These are phyloP conservation scores for Nettapus auritus DNA, from an alignment of 2,113 vertebrate genomes.

Conservation along the genomic window DNA sequence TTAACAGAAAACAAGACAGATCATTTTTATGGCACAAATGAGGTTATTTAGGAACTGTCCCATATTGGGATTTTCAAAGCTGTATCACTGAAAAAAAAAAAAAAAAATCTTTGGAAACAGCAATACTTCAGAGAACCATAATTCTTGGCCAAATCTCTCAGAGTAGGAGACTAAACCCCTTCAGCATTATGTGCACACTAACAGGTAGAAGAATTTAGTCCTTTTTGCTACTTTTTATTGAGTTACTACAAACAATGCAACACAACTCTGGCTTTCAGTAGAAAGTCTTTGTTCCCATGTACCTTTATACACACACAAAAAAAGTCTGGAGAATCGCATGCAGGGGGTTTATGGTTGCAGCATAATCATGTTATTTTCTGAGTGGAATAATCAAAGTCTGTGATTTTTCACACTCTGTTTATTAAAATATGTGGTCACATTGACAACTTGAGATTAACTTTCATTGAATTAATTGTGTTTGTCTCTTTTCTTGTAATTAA, in stretches of 20 bases:
- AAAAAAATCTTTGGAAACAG: not conserved
- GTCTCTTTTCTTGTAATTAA: not conserved
- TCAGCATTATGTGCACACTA: not conserved
- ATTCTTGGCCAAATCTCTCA: not conserved
- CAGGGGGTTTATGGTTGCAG: not conserved
- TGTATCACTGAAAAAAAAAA: not conserved
- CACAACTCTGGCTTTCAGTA: not conserved
- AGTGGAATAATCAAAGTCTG: not conserved
- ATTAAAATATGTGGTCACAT: not conserved
- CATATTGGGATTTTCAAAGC: not conserved
- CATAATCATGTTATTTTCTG: not conserved
- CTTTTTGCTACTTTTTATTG: not conserved
- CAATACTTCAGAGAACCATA: not conserved
- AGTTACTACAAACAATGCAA: not conserved
- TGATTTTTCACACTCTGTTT: not conserved
- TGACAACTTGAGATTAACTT: not conserved
- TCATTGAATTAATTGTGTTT: not conserved
- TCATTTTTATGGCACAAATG: not conserved
- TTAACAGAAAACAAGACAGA: not conserved
- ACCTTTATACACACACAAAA: not conserved
- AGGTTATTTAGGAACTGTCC: not conserved
- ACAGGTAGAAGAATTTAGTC: not conserved
- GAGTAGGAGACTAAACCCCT: not conserved
- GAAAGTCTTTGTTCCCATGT: not conserved
- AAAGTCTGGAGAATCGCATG: not conserved